phyloP scores from a whole-genome alignment of 2,113 vertebrate genomes.

The Ptilonorhynchus violaceus region DNA sequence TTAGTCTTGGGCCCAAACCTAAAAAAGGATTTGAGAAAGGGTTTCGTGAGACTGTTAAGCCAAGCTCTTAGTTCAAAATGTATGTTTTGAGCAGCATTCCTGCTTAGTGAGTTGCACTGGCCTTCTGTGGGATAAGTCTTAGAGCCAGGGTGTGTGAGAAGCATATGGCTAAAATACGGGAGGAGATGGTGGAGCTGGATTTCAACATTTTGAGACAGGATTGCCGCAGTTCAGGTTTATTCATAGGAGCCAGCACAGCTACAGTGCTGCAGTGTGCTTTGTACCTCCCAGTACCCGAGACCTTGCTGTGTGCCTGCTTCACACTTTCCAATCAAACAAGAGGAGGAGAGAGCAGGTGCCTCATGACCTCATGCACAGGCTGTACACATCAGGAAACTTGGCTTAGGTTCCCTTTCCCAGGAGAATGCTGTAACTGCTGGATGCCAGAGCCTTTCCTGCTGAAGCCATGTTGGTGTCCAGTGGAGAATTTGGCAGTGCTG shows the following conservation, averaged over 20 bases:
- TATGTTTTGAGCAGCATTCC: background rate
- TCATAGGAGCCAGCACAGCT: background rate
- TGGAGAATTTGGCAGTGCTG: background rate
- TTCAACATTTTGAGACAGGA: background rate
- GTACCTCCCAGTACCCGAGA: background rate
- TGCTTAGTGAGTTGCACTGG: background rate
- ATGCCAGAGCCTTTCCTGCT: background rate
- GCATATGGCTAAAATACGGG: background rate
- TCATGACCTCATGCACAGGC: rapidly evolving
- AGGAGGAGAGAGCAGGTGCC: background rate
- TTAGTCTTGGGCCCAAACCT: background rate
- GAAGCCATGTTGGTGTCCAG: background rate
- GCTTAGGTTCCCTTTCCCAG: background rate
- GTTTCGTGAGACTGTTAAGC: background rate
- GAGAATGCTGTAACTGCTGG: background rate
- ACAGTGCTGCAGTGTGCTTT: background rate
- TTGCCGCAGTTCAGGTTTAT: background rate
- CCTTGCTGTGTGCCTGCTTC: background rate
- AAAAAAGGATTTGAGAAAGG: background rate
- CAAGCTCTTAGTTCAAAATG: background rate
- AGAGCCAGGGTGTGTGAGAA: background rate
- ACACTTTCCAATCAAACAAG: background rate
- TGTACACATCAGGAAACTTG: background rate
- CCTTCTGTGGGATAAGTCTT: background rate
- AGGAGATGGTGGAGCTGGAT: background rate